phyloP scores from a whole-genome alignment of 2,113 vertebrate genomes.

The Perccottus glenii region DNA sequence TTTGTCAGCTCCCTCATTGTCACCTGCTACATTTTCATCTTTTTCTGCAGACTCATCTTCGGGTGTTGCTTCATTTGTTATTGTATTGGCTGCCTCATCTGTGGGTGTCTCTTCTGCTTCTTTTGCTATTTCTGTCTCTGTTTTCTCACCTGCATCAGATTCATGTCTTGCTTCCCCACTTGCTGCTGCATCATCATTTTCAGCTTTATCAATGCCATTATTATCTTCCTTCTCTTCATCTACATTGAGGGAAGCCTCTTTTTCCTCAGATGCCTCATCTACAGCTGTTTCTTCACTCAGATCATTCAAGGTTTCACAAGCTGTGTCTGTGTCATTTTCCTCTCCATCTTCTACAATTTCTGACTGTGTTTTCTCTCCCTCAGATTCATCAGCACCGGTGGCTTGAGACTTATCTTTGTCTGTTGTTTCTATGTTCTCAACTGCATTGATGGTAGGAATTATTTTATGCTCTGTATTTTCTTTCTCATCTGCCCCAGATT shows the following conservation, averaged over 20 bases:
- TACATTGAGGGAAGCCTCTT: too few species aligned
- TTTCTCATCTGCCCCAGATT: not conserved
- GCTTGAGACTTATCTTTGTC: not conserved
- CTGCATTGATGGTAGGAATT: not conserved
- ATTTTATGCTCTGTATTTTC: not conserved
- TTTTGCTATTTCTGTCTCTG: not conserved
- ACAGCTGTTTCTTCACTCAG: not conserved
- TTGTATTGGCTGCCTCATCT: too few species aligned
- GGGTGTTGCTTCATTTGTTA: not conserved
- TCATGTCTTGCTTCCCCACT: not conserved
- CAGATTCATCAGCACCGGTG: not conserved
- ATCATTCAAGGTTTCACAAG: not conserved
- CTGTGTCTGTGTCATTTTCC: not conserved
- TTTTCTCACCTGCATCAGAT: not conserved
- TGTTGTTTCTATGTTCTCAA: not conserved
- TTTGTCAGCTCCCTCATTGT: not conserved
- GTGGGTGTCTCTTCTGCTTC: too few species aligned
- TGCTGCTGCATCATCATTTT: not conserved
- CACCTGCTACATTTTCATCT: not conserved
- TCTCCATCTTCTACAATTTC: not conserved
- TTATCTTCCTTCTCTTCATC: not conserved
- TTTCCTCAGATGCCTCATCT: not conserved
- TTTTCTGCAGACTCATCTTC: not conserved
- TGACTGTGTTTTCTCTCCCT: not conserved
- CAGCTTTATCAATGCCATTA: not conserved